These are phyloP conservation scores for Apeltes quadracus DNA, from an alignment of 2,113 vertebrate genomes.

Conservation along the genomic window DNA sequence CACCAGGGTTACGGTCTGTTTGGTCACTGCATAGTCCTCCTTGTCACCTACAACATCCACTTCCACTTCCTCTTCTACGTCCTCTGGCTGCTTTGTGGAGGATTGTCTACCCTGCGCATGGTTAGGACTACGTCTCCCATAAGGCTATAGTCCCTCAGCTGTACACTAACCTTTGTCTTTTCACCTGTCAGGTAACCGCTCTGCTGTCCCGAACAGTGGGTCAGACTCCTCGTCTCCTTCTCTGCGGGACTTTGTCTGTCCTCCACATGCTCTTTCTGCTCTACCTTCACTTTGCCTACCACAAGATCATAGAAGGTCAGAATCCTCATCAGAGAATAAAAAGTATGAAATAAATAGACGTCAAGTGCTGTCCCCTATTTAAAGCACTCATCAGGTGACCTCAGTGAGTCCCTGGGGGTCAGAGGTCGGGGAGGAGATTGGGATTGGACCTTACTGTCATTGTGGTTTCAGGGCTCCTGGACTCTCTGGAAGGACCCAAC, in stretches of 20 bases:
- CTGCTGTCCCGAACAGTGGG: slow-evolving; percentile 93
- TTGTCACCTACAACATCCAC: slow-evolving; percentile 96
- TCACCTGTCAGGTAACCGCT: slow-evolving; percentile 85
- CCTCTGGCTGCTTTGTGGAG: slow-evolving; percentile 92
- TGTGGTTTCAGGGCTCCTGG: slow-evolving; percentile 86
- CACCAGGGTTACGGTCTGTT: slow-evolving; percentile 95
- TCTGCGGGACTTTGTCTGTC: slow-evolving; percentile 88
- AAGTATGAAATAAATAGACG: too few species aligned
- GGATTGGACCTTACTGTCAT: not conserved
- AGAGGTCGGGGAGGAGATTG: too few species aligned
- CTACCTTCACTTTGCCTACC: slow-evolving; percentile 97
- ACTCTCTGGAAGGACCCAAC: slow-evolving; percentile 90
- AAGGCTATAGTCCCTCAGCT: not conserved
- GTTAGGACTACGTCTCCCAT: slow-evolving; percentile 75
- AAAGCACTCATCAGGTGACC: too few species aligned
- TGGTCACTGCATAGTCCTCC: slow-evolving; percentile 93
- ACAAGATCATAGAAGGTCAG: slow-evolving; percentile 94
- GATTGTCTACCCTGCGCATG: slow-evolving; percentile 95
- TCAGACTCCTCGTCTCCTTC: slow-evolving; percentile 90
- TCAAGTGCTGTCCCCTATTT: too few species aligned
- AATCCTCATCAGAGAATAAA: too few species aligned
- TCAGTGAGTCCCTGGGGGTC: too few species aligned
- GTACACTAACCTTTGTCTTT: not conserved
- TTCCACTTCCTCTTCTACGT: slow-evolving; percentile 96
- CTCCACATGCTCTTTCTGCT: slow-evolving; percentile 98